Percentiles rank a stretch among this genome's conserved stretches.
These are phyloP conservation scores for Centropus bengalensis DNA, from an alignment of 2,113 vertebrate genomes.

Conservation along the genomic window DNA sequence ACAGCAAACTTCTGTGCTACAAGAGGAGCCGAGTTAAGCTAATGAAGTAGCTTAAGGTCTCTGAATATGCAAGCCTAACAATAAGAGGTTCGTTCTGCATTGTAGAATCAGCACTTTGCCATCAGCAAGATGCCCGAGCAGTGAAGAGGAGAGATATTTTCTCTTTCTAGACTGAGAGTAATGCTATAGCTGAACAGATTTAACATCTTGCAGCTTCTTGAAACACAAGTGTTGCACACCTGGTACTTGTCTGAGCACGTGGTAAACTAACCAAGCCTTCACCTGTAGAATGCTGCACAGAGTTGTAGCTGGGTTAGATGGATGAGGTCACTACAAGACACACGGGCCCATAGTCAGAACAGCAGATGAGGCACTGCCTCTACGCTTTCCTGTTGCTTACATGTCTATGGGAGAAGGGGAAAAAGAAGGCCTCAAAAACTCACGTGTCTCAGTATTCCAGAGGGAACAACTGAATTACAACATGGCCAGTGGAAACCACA, in stretches of 20 bases:
- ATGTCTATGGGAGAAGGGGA: not conserved
- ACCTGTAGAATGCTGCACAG: not conserved
- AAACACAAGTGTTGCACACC: not conserved
- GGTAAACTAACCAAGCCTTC: not conserved
- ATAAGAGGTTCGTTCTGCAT: not conserved
- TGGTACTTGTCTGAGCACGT: not conserved
- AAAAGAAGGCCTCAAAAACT: not conserved
- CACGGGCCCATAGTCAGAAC: not conserved
- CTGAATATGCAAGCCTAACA: not conserved
- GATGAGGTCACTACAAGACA: not conserved
- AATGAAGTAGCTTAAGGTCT: not conserved
- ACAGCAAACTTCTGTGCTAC: not conserved
- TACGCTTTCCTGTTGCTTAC: not conserved
- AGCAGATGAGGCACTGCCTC: not conserved
- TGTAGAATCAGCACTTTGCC: not conserved
- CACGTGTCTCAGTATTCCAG: not conserved
- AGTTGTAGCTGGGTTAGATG: not conserved
- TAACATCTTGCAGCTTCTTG: not conserved
- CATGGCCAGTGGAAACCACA: not conserved
- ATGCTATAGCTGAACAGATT: not conserved
- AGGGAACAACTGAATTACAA: not conserved
- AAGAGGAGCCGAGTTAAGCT: not conserved
- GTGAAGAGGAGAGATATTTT: not conserved
- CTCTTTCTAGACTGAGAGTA: not conserved
- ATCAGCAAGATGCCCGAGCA: not conserved